Percentiles rank a stretch among this genome's conserved stretches.
These are phyloP conservation scores for Emydura subglobosa DNA, from an alignment of 2,113 vertebrate genomes.

Conservation along the genomic window DNA sequence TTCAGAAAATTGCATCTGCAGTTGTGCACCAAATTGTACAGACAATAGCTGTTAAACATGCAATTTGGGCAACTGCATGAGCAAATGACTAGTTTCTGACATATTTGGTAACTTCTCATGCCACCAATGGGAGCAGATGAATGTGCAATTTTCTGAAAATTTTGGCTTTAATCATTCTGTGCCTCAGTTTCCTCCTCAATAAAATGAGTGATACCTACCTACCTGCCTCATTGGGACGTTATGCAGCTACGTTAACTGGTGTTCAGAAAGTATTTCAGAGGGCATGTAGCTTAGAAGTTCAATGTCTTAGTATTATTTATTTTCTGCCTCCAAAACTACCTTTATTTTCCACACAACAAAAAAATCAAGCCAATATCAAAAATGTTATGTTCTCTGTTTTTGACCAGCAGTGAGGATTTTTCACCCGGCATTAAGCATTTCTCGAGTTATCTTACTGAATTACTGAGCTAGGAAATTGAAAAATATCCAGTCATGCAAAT, in stretches of 20 bases:
- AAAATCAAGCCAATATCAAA: not conserved
- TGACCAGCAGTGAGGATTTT: not conserved
- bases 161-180: not conserved
- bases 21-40: not conserved
- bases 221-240: not conserved
- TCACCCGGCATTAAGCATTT: not conserved
- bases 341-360: not conserved
- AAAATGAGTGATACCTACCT: not conserved
- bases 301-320: fast-evolving
- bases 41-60: not conserved
- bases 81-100: not conserved
- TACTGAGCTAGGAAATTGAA: not conserved
- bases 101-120: not conserved
- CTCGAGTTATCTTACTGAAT: not conserved
- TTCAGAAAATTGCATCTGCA: not conserved
- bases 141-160: not conserved
- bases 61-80: not conserved
- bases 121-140: not conserved
- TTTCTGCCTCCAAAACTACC: not conserved
- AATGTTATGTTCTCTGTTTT: not conserved
- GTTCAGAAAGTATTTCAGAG: not conserved
- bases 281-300: not conserved
- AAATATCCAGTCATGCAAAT: not conserved
- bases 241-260: not conserved
- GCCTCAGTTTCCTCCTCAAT: not conserved